phyloP scores from a whole-genome alignment of 23 tunicate species.

The Styela plicata region DNA sequence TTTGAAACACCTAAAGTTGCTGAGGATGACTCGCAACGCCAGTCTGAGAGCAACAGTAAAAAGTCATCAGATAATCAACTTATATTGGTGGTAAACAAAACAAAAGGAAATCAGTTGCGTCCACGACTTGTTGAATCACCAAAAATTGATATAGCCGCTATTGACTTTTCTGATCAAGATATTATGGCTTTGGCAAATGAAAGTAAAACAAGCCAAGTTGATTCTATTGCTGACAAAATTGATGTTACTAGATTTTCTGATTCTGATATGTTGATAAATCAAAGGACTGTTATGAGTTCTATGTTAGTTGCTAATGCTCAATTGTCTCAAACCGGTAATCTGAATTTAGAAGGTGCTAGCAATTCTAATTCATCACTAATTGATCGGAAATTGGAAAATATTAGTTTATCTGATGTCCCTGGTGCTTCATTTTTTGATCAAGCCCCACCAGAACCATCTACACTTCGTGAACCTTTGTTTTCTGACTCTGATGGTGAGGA shows the following conservation, averaged over 20 bases:
- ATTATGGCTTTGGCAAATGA: neutral
- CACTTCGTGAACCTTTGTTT: neutral
- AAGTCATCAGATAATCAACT: neutral
- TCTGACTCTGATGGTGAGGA: neutral
- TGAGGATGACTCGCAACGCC: neutral
- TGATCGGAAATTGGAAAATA: no score
- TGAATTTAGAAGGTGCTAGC: neutral
- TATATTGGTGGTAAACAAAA: neutral
- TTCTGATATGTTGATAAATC: neutral
- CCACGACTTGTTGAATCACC: neutral
- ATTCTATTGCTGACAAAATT: neutral
- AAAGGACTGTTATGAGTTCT: neutral
- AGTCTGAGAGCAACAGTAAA: neutral
- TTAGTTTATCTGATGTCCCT: neutral
- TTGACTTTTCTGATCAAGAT: neutral
- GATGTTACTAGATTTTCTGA: neutral
- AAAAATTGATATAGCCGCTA: neutral
- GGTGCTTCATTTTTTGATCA: neutral
- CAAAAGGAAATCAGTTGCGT: neutral
- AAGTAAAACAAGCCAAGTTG: neutral
- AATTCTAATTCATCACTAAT: neutral
- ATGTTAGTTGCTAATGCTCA: neutral
- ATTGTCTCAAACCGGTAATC: neutral
- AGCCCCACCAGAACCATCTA: neutral
- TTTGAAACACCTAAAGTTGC: neutral